Percentiles rank a stretch among this genome's conserved stretches.
Evolutionary conservation across 2,888 invertebrate species (phyloP).

Genomic region (Latheticus oryzae): DNA sequence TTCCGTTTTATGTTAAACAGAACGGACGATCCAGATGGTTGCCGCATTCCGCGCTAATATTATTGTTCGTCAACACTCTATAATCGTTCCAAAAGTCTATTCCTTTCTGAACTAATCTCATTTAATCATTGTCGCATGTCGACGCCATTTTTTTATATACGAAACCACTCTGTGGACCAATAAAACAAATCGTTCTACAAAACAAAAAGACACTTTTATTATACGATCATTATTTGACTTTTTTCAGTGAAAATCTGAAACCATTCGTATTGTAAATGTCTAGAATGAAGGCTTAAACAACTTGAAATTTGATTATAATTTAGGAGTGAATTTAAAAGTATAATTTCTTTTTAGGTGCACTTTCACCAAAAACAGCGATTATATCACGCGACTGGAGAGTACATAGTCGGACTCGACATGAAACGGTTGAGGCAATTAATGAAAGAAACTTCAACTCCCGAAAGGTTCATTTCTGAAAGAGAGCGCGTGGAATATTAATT

Average conservation of each 20-base stretch:
- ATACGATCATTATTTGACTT: slow-evolving; percentile 4
- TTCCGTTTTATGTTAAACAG: slow-evolving; percentile 13
- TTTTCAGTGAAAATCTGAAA: slow-evolving; percentile 11
- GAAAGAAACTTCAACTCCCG: slow-evolving; percentile 3
- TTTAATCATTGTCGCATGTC: slow-evolving; percentile 18
- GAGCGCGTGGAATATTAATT: neutral
- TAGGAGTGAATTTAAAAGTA: slow-evolving; percentile 30
- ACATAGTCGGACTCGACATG: slow-evolving; percentile 4
- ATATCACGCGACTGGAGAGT: slow-evolving; percentile 11
- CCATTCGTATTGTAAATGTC: too few relatives aligned
- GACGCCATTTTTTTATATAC: slow-evolving; percentile 2
- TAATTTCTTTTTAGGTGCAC: slow-evolving; percentile 33
- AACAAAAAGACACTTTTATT: slow-evolving; percentile 21
- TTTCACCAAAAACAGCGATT: slow-evolving; percentile 25
- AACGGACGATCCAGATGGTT: slow-evolving; percentile 26
- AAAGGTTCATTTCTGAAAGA: slow-evolving; percentile 4
- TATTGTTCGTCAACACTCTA: slow-evolving; percentile 12
- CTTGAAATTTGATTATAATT: slow-evolving; percentile 37
- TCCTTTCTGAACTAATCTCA: slow-evolving; percentile 7
- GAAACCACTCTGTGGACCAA: slow-evolving; percentile 16
- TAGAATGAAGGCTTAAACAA: slow-evolving; percentile 24
- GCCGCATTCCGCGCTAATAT: too few relatives aligned
- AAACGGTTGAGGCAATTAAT: slow-evolving; percentile 6
- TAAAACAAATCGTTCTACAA: slow-evolving; percentile 25
- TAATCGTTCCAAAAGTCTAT: slow-evolving; percentile 26